A percentile compares a stretch with the other conserved stretches of the same genome.
Evolutionary conservation across 2,113 vertebrate species (phyloP).

Genomic region (Chlorodrepanis virens): DNA sequence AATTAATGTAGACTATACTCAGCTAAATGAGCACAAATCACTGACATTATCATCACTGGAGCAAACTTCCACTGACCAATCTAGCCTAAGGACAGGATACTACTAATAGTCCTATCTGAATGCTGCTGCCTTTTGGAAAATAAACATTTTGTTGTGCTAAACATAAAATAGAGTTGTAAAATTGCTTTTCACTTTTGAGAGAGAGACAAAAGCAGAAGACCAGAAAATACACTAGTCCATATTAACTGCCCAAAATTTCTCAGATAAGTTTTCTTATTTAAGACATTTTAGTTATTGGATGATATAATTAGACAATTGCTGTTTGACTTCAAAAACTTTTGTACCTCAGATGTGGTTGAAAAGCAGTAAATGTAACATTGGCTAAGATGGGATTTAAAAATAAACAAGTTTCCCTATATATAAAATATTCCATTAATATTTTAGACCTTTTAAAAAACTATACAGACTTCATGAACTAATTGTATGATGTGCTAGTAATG

Average conservation of each 20-base stretch:
- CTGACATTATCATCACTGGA: neutral
- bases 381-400: neutral
- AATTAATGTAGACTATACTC: neutral
- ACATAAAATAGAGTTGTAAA: neutral
- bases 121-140: neutral
- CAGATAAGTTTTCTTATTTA: neutral
- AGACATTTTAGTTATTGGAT: neutral
- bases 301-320: neutral
- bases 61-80: neutral
- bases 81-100: neutral
- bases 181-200: neutral
- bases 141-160: neutral
- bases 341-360: neutral
- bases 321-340: neutral
- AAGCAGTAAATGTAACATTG: neutral
- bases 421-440: neutral
- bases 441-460: neutral
- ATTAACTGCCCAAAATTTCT: neutral
- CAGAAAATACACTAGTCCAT: neutral
- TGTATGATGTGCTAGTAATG: neutral
- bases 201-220: neutral
- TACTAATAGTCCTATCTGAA: neutral
- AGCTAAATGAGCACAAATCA: conserved; percentile 1
- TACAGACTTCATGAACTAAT: neutral
- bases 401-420: neutral